A percentile compares a stretch with the other conserved stretches of the same genome.
These are phyloP conservation scores for Drosophila suboccidentalis DNA, from an alignment of 2,888 invertebrate species.

Conservation along the genomic window DNA sequence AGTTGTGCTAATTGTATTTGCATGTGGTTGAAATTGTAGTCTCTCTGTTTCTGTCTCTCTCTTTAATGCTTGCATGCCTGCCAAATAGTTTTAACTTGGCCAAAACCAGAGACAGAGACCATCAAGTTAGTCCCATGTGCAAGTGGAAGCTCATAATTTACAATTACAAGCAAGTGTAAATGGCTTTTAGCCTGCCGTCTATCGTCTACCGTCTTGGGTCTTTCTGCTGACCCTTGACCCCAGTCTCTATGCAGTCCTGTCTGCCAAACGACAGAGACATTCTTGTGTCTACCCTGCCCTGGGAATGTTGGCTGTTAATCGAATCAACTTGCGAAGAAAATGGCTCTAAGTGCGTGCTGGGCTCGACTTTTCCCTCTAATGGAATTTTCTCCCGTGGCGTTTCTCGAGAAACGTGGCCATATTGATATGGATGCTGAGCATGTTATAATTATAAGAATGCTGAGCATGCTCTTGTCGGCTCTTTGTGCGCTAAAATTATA, in stretches of 20 bases:
- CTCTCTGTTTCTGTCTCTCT: background rate
- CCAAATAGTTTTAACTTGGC: slow-evolving; percentile 26
- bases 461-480: slow-evolving; percentile 63
- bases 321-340: slow-evolving; percentile 78
- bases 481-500: slow-evolving; percentile 39
- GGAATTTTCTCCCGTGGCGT: slow-evolving; percentile 70
- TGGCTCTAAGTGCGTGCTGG: slow-evolving; percentile 74
- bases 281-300: background rate
- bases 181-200: slow-evolving; percentile 49
- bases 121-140: slow-evolving; percentile 6
- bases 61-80: background rate
- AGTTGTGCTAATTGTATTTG: slow-evolving; percentile 70
- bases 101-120: background rate
- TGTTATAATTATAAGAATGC: slow-evolving; percentile 78
- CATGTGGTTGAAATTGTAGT: slow-evolving; percentile 54
- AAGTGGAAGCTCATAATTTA: slow-evolving; percentile 63
- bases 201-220: background rate
- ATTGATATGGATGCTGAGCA: slow-evolving; percentile 78
- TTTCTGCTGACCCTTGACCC: slow-evolving; percentile 10
- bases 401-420: slow-evolving; percentile 28
- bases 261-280: slow-evolving; percentile 31
- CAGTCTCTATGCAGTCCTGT: slow-evolving; percentile 1
- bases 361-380: slow-evolving; percentile 63
- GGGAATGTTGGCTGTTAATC: slow-evolving; percentile 61
- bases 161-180: slow-evolving; percentile 73